These are phyloP conservation scores for Drosophila ohnishii DNA, from an alignment of 1,140 invertebrate species.

Conservation along the genomic window DNA sequence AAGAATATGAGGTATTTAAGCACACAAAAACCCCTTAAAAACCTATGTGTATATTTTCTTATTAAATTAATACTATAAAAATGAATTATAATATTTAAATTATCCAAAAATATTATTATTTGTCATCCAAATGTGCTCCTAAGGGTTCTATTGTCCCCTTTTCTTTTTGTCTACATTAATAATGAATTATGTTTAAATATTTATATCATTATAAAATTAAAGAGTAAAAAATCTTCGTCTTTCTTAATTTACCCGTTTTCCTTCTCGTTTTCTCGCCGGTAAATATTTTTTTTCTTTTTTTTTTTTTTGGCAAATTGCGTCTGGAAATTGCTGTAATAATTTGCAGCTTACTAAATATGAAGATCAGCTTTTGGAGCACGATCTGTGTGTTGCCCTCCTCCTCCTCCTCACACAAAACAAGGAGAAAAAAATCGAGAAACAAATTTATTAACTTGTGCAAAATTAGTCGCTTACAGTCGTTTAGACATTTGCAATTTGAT, in stretches of 20 bases:
- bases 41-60: too few relatives aligned
- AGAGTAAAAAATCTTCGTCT: not conserved
- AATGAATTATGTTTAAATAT: too few relatives aligned
- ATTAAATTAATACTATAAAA: too few relatives aligned
- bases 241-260: not conserved
- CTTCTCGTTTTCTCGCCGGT: constrained; percentile 11
- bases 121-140: too few relatives aligned
- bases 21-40: too few relatives aligned
- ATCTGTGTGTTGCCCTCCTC: constrained; percentile 33
- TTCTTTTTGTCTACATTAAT: too few relatives aligned
- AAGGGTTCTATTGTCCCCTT: too few relatives aligned
- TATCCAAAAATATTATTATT: too few relatives aligned
- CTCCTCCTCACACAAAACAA: constrained; percentile 11
- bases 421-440: constrained; percentile 22
- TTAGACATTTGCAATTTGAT: constrained; percentile 78
- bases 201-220: too few relatives aligned
- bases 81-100: too few relatives aligned
- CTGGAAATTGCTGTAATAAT: constrained; percentile 79
- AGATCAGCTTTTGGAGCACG: constrained; percentile 66
- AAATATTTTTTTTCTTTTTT: constrained; percentile 4
- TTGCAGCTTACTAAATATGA: constrained; percentile 80
- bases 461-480: constrained; percentile 80
- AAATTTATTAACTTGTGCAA: constrained; percentile 81
- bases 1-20: too few relatives aligned
- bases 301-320: constrained; percentile 76